Evolutionary conservation across 2,113 vertebrate genomes (phyloP), one percentile per base, ranked within the genome.

Genomic region (Paramisgurnus dabryanus): DNA sequence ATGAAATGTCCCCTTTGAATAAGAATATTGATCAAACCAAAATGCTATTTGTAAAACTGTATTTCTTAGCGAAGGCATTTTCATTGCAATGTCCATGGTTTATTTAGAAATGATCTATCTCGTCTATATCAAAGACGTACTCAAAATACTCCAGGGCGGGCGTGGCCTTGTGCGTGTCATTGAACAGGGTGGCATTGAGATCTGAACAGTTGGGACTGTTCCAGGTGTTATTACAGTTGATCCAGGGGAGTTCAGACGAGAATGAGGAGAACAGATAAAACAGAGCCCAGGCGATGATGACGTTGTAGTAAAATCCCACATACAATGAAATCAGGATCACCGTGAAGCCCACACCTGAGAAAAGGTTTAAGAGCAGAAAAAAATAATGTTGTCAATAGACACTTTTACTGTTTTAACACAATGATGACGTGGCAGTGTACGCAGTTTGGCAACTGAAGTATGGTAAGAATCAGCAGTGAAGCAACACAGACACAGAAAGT

Each of bases 61-160:
- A 22, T 22, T 22, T 22, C 22, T 22, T 22, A 22, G 22, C 22
- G 27, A 34, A 34, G 1, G 27, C 27, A 34, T 34, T 34, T 34
- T 34, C 3, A 34, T 34, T 34, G 27, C 27, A 34, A 34, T 34
- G 27, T 34, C 27, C 3, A 34, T 34, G 3, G 27, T 34, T 34
- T 34, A 34, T 34, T 3, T 34, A 34, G 27, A 34, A 34, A 34
- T 34, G 27, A 34, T 34, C 3, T 3, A 34, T 34, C 27, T 34
- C 27, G 3, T 61, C 4, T 4, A 53, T 17, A 12, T 6, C 53
- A 13, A 6, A 39, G 17, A 90, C 93, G 89, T 83, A 94, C 93
- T 96, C 95, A 53, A 96, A 97, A 85, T 95, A 97, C 89, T 97
- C 95, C 7, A 95, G 93, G 4, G 95, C 95, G 0, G 95, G 95